Base-by-base conservation (phyloP, 2,888 invertebrate genomes). In the Acrobasis repandana region DNA sequence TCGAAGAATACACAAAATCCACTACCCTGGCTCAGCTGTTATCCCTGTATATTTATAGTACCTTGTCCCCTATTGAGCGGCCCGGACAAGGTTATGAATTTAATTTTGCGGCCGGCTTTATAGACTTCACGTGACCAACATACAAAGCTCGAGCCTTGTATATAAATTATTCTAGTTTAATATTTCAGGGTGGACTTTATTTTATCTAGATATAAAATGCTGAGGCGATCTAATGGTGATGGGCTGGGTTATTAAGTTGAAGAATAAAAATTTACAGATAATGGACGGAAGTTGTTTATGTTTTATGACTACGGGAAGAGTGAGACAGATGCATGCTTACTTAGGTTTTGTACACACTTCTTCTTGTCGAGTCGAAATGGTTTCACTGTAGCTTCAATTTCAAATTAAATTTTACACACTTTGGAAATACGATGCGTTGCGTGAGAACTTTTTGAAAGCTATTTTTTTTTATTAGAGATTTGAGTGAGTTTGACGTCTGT, bases 51-150 rank as follows among this genome's bases (percentile, higher is more conserved):
- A 43, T 54, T 38, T 54, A 54, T 54, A 54, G 43, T 18, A 57
- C 16, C 56, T 33, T 57, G 48, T 16, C 49, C 58, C 49, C 20
- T 49, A 58, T 49, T 49, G 58, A 48, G 58, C 9, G 34, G 34
- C 4, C 33, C 36, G 49, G 58, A 49, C 58, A n/a, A 63, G 73
- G 69, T 77, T 72, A 76, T 79, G 78, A 80, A 80, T 80, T 80
- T 80, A 80, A 80, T 80, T 80, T 78, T 67, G 73, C 67, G 56
- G 65, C 66, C 66, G 70, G 75, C 73, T 80, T 76, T 79, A 80
- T 73, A 72, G 70, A 67, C 65, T 58, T 62, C 66, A 76, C 80
- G 79, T 79, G 75, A 70, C 75, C 65, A 58, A 67, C 74, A 73
- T 79, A 72, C 72, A 18, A 34, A 9, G 48, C 49, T 11, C 4